A percentile compares a stretch with the other conserved stretches of the same genome.
phyloP scores from a whole-genome alignment of 1,140 invertebrate species.

The Mylabris phalerata region DNA sequence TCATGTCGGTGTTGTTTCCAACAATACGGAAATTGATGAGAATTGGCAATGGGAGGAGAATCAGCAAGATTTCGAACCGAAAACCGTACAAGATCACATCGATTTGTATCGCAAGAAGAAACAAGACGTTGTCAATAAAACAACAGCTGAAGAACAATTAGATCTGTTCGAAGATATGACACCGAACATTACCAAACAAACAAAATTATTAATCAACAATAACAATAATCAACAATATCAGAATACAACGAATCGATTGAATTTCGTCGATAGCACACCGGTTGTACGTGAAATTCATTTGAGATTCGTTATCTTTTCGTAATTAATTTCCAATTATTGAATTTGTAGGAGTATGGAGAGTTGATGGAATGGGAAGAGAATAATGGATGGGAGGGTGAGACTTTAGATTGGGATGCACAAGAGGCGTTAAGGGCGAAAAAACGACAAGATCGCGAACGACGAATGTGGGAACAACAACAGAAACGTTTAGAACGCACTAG shows the following conservation, averaged over 20 bases:
- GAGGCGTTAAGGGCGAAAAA: constrained; percentile 45
- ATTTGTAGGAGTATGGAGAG: constrained; percentile 13
- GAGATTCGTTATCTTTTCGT: background rate
- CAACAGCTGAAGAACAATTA: constrained; percentile 27
- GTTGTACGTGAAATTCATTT: constrained; percentile 6
- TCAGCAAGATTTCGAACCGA: constrained; percentile 36
- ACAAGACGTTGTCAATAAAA: constrained; percentile 4
- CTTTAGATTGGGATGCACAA: constrained; percentile 43
- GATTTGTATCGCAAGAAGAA: constrained; percentile 48
- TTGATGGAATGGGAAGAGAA: constrained; percentile 48
- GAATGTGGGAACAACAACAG: constrained; percentile 45
- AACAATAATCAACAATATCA: constrained; percentile 30
- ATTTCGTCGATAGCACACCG: constrained; percentile 19
- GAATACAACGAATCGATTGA: constrained; percentile 38
- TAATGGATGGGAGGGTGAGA: constrained; percentile 47
- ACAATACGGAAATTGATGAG: constrained; percentile 24
- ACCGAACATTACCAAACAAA: constrained; percentile 47
- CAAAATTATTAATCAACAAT: constrained; percentile 44
- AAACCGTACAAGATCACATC: constrained; percentile 49
- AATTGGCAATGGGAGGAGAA: constrained; percentile 47
- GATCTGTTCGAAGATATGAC: constrained; percentile 53
- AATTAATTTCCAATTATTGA: background rate
- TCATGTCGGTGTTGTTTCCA: constrained; percentile 45
- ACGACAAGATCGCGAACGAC: constrained; percentile 43
- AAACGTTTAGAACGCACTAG: constrained; percentile 43